These are phyloP conservation scores for Ara ararauna DNA, from an alignment of 2,797 vertebrate species.

Conservation along the genomic window DNA sequence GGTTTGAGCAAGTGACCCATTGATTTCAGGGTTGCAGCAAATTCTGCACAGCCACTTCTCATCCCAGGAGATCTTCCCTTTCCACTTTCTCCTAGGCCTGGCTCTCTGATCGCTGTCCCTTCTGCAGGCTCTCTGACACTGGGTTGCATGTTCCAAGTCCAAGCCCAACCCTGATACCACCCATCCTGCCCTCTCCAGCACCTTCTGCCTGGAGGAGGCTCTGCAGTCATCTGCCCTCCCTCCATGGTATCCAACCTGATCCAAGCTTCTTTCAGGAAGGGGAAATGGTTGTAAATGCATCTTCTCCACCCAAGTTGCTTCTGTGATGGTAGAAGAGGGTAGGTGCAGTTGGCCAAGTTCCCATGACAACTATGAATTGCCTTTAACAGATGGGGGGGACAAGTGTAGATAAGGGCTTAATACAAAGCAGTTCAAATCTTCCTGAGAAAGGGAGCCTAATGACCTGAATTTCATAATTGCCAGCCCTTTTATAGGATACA, in stretches of 20 bases:
- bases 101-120: not conserved
- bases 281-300: not conserved
- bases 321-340: not conserved
- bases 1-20: not conserved
- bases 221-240: not conserved
- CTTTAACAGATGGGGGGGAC: not conserved
- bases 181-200: not conserved
- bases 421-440: not conserved
- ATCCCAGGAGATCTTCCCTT: not conserved
- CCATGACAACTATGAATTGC: not conserved
- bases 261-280: not conserved
- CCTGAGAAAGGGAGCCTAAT: not conserved
- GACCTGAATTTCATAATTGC: not conserved
- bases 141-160: not conserved
- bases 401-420: not conserved
- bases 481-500: not conserved
- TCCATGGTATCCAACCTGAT: fast-evolving
- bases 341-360: not conserved
- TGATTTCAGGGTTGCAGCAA: not conserved
- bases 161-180: not conserved
- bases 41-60: not conserved
- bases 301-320: not conserved
- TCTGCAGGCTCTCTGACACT: not conserved
- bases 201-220: not conserved
- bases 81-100: not conserved